Percentiles rank a stretch among this genome's conserved stretches.
phyloP scores from a whole-genome alignment of 2,888 invertebrate species.

The Aleiodes testaceus region DNA sequence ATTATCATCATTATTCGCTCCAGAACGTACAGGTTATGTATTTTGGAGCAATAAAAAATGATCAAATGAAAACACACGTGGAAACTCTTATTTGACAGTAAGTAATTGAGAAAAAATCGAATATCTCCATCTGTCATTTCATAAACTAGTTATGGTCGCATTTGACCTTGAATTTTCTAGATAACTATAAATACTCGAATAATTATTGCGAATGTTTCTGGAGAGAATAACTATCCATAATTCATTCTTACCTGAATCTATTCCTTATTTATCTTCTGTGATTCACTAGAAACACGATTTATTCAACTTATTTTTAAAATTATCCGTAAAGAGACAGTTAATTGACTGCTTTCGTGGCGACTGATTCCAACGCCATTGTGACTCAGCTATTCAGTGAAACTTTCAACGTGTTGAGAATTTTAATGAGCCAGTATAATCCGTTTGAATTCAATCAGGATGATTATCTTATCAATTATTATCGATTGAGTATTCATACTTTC shows the following conservation, averaged over 20 bases:
- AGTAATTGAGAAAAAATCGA: neutral
- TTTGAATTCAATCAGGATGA: neutral
- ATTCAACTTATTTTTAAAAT: neutral
- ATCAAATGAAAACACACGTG: neutral
- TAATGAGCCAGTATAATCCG: neutral
- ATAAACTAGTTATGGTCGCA: neutral
- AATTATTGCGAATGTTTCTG: neutral
- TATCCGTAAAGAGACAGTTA: neutral
- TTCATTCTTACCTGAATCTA: neutral
- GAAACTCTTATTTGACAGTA: neutral
- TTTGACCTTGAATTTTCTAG: neutral
- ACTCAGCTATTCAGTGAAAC: constrained; percentile 4
- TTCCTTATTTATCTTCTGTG: neutral
- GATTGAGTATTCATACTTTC: neutral
- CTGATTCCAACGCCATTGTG: constrained; percentile 1
- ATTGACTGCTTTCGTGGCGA: constrained; percentile 2
- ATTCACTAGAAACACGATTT: neutral
- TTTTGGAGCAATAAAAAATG: neutral
- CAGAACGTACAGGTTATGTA: neutral
- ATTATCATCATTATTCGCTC: neutral
- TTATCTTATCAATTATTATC: neutral
- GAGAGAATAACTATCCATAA: neutral
- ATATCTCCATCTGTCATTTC: neutral
- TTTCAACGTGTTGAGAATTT: neutral
- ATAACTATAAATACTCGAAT: neutral